Conservation (phyloP, 2,797 vertebrate genomes). For the Hemibagrus guttatus region DNA sequence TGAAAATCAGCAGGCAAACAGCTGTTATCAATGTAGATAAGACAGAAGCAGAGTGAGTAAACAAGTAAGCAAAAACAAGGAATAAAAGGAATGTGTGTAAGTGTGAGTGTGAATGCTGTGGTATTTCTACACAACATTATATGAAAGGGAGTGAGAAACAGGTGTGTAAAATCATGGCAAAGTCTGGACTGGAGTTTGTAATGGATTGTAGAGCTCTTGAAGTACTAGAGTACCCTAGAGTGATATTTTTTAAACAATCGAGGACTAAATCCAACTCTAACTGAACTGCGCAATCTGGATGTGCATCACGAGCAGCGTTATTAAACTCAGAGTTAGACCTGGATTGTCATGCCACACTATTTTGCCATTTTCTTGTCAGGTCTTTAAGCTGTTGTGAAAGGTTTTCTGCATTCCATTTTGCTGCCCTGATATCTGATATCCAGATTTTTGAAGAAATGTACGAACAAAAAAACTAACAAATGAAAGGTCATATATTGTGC, state of each 20-base stretch:
- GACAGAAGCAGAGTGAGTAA: not conserved
- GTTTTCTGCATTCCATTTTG: conserved; percentile 1
- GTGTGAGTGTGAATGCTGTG: not conserved
- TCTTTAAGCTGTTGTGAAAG: conserved; percentile 26
- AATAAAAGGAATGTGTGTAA: not conserved
- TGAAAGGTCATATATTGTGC: not conserved
- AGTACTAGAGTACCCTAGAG: not conserved
- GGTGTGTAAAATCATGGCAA: not conserved
- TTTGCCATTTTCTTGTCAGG: conserved; percentile 12
- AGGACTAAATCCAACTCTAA: conserved; percentile 1
- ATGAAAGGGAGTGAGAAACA: not conserved
- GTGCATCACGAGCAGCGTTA: conserved; percentile 2
- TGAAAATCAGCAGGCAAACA: not conserved
- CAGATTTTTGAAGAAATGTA: not conserved
- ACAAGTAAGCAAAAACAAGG: too few species aligned
- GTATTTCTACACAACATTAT: not conserved
- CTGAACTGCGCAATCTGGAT: conserved; percentile 2
- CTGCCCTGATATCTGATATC: not conserved
- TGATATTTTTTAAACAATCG: not conserved
- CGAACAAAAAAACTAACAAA: not conserved
- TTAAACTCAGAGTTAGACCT: not conserved
- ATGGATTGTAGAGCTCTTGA: not conserved
- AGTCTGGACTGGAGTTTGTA: not conserved
- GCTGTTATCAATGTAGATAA: too few species aligned
- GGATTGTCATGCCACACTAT: conserved; percentile 10